Conservation (phyloP, 2,888 invertebrate species). For the Esperia sulphurella region DNA sequence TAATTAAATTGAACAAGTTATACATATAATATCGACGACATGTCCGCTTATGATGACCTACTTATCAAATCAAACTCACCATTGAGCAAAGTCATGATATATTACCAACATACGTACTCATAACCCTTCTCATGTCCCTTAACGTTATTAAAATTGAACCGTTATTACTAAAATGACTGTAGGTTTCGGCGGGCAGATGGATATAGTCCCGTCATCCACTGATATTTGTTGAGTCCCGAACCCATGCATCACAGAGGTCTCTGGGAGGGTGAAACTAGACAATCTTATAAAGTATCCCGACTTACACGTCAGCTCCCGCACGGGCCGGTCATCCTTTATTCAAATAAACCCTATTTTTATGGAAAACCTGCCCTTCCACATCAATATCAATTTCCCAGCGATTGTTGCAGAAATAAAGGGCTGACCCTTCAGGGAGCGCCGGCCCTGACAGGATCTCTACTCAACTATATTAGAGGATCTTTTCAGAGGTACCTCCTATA, state of each 20-base stretch:
- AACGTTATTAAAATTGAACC: background rate
- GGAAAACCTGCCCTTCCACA: slow-evolving; percentile 78
- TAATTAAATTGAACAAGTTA: no score
- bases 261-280: slow-evolving; percentile 40
- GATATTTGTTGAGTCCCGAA: slow-evolving; percentile 31
- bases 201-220: slow-evolving; percentile 31
- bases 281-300: slow-evolving; percentile 67
- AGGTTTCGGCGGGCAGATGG: slow-evolving; percentile 14
- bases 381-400: slow-evolving; percentile 79
- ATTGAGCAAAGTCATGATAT: background rate
- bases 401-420: slow-evolving; percentile 79
- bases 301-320: slow-evolving; percentile 59
- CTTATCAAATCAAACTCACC: background rate
- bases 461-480: slow-evolving; percentile 64
- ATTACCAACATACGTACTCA: background rate
- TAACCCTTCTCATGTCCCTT: background rate
- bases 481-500: slow-evolving; percentile 37
- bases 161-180: slow-evolving; percentile 12
- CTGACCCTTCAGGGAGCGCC: slow-evolving; percentile 73
- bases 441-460: slow-evolving; percentile 58
- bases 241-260: slow-evolving; percentile 46
- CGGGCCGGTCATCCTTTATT: slow-evolving; percentile 74
- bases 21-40: no score
- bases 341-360: slow-evolving; percentile 80
- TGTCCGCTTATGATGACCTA: no score